phyloP scores from a whole-genome alignment of 1,140 invertebrate species.

The Theocolax elegans region DNA sequence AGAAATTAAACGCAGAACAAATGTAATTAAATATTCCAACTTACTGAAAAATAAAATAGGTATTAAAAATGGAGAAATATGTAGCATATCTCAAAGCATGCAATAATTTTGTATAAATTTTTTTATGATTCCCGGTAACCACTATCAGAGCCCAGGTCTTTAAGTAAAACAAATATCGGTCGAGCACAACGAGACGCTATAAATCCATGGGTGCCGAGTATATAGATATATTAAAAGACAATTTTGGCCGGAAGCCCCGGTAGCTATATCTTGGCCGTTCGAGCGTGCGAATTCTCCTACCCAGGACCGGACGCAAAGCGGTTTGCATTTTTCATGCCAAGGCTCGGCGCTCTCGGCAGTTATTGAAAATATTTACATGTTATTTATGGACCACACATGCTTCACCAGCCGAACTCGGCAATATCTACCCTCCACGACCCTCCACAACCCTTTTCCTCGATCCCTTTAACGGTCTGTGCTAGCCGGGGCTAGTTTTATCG shows the following conservation, averaged over 20 bases:
- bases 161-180: constrained; percentile 61
- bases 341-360: constrained; percentile 45
- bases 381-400: constrained; percentile 63
- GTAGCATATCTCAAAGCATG: too few relatives aligned
- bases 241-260: constrained; percentile 47
- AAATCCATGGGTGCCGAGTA: constrained; percentile 38
- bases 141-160: too few relatives aligned
- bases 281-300: constrained; percentile 36
- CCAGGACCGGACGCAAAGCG: constrained; percentile 53
- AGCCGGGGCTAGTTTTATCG: too few relatives aligned
- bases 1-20: too few relatives aligned
- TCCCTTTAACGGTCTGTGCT: too few relatives aligned
- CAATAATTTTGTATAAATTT: too few relatives aligned
- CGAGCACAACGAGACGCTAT: constrained; percentile 51
- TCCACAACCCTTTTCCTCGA: not conserved
- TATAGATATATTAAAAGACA: constrained; percentile 60
- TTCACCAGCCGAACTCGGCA: constrained; percentile 53
- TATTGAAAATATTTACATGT: constrained; percentile 66
- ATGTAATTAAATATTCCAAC: too few relatives aligned
- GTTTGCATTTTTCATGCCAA: constrained; percentile 63
- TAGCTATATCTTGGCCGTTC: constrained; percentile 21
- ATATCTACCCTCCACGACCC: constrained; percentile 40
- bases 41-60: too few relatives aligned
- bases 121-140: too few relatives aligned
- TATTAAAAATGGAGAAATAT: too few relatives aligned